These are phyloP conservation scores for Aporophyla nigra DNA, from an alignment of 2,888 invertebrate species.

Conservation along the genomic window DNA sequence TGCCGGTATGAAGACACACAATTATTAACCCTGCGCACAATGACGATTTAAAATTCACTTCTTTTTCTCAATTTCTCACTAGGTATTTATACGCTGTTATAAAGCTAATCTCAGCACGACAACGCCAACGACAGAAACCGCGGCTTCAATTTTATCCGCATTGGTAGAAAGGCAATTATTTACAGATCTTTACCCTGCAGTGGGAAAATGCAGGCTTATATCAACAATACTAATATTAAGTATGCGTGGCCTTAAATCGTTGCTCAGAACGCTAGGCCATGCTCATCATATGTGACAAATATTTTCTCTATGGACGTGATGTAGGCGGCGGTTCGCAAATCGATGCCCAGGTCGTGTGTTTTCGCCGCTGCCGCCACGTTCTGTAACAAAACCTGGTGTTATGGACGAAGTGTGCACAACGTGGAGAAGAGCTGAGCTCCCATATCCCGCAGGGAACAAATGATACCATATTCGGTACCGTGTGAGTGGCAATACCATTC, in stretches of 20 bases:
- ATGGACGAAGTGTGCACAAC: not conserved
- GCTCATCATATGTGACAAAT: constrained; percentile 98
- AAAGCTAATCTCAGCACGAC: not conserved
- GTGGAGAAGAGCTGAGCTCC: not conserved
- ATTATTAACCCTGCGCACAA: not conserved
- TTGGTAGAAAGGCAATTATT: not conserved
- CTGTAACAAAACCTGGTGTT: constrained; percentile 73
- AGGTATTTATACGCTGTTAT: constrained; percentile 1
- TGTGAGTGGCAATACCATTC: no score
- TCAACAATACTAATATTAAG: not conserved
- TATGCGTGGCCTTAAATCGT: not conserved
- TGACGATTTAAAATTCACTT: not conserved
- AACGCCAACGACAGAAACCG: not conserved
- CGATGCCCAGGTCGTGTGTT: constrained; percentile 93
- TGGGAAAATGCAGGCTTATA: not conserved
- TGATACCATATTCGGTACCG: no score
- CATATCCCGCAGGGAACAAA: not conserved
- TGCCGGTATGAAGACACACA: not conserved
- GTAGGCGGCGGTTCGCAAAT: constrained; percentile 98
- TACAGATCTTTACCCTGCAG: not conserved
- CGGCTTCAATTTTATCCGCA: not conserved
- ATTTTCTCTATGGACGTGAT: constrained; percentile 99
- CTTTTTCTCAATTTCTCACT: not conserved
- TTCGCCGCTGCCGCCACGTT: constrained; percentile 92
- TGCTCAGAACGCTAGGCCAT: constrained; percentile 96